Conservation (phyloP, 2,797 vertebrate species). For the Momotus momota region DNA sequence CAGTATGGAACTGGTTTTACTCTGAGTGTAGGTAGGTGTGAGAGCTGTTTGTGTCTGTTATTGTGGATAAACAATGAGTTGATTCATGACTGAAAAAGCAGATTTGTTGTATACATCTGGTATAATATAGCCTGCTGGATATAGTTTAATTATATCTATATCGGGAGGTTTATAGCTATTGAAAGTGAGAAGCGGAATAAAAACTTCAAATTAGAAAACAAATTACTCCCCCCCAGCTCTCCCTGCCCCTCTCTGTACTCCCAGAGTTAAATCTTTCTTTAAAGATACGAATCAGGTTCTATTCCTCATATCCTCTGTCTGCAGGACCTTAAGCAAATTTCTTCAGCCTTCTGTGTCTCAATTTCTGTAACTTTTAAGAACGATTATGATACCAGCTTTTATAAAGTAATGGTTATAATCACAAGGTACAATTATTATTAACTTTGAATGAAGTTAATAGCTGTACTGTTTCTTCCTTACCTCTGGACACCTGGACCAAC, state of each 20-base stretch:
- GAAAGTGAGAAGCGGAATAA: neutral
- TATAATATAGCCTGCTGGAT: neutral
- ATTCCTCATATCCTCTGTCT: neutral
- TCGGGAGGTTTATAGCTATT: neutral
- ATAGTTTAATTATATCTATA: neutral
- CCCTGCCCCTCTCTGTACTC: neutral
- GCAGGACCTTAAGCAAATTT: neutral
- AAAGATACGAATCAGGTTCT: neutral
- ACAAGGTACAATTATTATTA: neutral
- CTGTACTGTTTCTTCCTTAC: neutral
- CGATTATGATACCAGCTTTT: neutral
- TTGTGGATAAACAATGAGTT: neutral
- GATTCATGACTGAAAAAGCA: neutral
- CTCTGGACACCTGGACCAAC: neutral
- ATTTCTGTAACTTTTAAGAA: neutral
- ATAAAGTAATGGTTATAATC: neutral
- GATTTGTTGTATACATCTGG: neutral
- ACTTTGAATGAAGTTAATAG: neutral
- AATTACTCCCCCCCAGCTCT: neutral
- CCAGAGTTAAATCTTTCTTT: neutral
- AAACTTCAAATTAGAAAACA: neutral
- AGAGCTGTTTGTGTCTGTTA: neutral
- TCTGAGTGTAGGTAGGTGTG: neutral
- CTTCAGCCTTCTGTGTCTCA: neutral
- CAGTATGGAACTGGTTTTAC: neutral